These are phyloP conservation scores for Onthophagus sagittarius DNA, from an alignment of 2,888 invertebrate species.

Conservation along the genomic window DNA sequence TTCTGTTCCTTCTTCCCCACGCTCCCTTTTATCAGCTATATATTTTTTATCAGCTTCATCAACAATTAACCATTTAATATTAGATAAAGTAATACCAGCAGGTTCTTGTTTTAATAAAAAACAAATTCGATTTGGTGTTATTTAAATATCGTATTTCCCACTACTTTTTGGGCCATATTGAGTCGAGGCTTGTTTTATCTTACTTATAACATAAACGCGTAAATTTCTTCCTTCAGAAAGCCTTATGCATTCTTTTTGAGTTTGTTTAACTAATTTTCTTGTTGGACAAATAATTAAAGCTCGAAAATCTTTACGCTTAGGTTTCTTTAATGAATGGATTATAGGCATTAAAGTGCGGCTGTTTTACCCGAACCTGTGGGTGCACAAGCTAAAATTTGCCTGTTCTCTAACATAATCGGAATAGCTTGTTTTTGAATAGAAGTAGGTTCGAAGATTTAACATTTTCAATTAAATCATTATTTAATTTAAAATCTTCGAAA, in stretches of 20 bases:
- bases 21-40: too few species aligned
- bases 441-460: slow-evolving; percentile 72
- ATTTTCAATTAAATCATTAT: slow-evolving; percentile 62
- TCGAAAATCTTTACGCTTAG: slow-evolving; percentile 71
- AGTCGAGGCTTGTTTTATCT: slow-evolving; percentile 67
- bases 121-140: slow-evolving; percentile 89
- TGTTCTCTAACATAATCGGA: slow-evolving; percentile 78
- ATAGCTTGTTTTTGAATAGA: slow-evolving; percentile 92
- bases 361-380: slow-evolving; percentile 97
- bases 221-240: slow-evolving; percentile 72
- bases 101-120: slow-evolving; percentile 78
- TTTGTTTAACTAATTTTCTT: slow-evolving; percentile 90
- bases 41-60: slow-evolving; percentile 99
- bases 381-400: slow-evolving; percentile 89
- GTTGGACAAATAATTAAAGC: slow-evolving; percentile 91
- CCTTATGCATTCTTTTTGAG: slow-evolving; percentile 72
- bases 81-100: slow-evolving; percentile 66
- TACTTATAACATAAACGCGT: slow-evolving; percentile 73
- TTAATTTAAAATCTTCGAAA: slow-evolving; percentile 66
- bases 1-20: too few species aligned
- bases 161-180: slow-evolving; percentile 71
- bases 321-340: slow-evolving; percentile 69
- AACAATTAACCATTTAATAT: slow-evolving; percentile 86
- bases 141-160: slow-evolving; percentile 65
- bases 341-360: slow-evolving; percentile 90